A percentile compares a stretch with the other conserved stretches of the same genome.
Conservation (phyloP, 2,888 invertebrate genomes). For the Elysia crispata region DNA sequence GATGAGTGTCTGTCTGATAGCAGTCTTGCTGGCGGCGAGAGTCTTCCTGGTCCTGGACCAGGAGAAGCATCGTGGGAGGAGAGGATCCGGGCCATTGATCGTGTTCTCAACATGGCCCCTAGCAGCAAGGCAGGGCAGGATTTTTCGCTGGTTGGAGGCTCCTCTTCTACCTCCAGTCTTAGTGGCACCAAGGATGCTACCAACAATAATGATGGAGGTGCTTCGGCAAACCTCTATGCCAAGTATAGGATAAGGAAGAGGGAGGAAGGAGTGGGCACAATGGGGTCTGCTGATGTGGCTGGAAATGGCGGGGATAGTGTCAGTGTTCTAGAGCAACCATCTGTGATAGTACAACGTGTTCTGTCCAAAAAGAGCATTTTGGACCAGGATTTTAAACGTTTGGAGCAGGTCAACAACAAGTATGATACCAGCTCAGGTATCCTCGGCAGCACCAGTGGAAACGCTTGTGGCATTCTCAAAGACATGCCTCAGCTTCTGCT, state of each 20-base stretch:
- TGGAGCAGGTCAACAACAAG: constrained; percentile 89
- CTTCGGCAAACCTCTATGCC: constrained; percentile 60
- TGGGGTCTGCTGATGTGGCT: constrained; percentile 35
- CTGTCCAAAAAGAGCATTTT: constrained; percentile 94
- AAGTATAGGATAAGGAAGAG: constrained; percentile 76
- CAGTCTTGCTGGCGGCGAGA: constrained; percentile 54
- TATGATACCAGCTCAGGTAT: constrained; percentile 81
- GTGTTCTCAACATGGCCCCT: constrained; percentile 48
- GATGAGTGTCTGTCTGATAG: constrained; percentile 63
- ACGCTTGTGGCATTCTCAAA: constrained; percentile 51
- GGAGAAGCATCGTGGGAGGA: constrained; percentile 86
- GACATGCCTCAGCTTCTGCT: constrained; percentile 46
- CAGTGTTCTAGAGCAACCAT: constrained; percentile 85
- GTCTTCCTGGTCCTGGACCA: constrained; percentile 6
- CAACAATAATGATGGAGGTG: constrained; percentile 53
- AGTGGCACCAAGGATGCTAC: constrained; percentile 46
- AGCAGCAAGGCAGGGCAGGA: constrained; percentile 48
- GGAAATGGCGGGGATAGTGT: constrained; percentile 43
- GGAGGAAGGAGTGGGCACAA: constrained; percentile 56
- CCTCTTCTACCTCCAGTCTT: constrained; percentile 27
- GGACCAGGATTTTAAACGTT: constrained; percentile 94
- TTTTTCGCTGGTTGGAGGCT: too few species aligned
- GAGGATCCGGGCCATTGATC: constrained; percentile 91
- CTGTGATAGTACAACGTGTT: constrained; percentile 94
- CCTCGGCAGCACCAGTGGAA: constrained; percentile 49